These are phyloP conservation scores for Pheucticus melanocephalus DNA, from an alignment of 2,113 vertebrate species.

Conservation along the genomic window DNA sequence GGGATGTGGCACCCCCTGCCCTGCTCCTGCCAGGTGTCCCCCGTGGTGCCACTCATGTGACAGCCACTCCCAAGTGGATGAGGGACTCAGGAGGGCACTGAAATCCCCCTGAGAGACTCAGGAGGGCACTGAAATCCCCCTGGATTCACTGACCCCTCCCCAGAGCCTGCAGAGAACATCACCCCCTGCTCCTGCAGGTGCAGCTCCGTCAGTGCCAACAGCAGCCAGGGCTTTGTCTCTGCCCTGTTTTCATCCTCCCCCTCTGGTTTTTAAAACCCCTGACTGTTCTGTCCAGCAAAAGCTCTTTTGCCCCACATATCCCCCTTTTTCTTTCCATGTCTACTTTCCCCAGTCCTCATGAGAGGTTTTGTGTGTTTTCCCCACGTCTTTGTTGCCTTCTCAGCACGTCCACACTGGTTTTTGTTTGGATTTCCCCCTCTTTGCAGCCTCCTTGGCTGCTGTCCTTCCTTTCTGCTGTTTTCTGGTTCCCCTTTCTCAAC, in stretches of 20 bases:
- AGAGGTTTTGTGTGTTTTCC: background rate
- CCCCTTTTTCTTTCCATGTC: background rate
- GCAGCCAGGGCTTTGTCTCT: background rate
- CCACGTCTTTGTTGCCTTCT: background rate
- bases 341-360: background rate
- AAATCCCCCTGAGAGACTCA: background rate
- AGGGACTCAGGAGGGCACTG: background rate
- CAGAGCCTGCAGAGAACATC: background rate
- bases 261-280: background rate
- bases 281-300: background rate
- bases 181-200: background rate
- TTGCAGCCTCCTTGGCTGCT: background rate
- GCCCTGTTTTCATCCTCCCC: background rate
- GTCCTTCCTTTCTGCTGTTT: constrained; percentile 21
- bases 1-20: background rate
- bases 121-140: background rate
- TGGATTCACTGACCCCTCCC: background rate
- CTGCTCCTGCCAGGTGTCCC: background rate
- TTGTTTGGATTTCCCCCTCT: background rate
- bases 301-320: background rate
- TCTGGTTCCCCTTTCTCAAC: constrained; percentile 8
- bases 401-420: background rate
- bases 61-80: background rate
- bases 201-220: background rate
- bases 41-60: background rate